A percentile compares a stretch with the other conserved stretches of the same genome.
phyloP scores from a whole-genome alignment of 1,140 invertebrate genomes.

The Meloidogyne floridensis region DNA sequence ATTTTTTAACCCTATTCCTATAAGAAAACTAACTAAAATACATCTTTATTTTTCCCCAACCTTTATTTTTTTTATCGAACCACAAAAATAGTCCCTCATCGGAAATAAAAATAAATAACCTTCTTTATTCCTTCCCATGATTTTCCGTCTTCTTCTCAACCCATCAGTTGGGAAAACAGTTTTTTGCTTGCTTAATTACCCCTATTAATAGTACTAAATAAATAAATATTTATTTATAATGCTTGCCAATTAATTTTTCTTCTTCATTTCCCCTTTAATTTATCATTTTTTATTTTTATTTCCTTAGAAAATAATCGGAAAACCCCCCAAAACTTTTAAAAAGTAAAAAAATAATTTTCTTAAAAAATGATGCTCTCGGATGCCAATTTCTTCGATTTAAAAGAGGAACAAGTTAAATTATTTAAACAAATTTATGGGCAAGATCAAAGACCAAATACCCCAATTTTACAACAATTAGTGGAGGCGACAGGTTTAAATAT shows the following conservation, averaged over 20 bases:
- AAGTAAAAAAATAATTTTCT: neutral
- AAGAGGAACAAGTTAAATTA: neutral
- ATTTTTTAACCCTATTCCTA: neutral
- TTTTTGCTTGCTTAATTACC: neutral
- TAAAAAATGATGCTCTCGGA: neutral
- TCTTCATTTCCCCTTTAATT: neutral
- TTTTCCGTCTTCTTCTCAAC: neutral
- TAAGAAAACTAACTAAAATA: neutral
- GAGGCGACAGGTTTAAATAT: neutral
- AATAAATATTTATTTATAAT: neutral
- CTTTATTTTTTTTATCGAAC: neutral
- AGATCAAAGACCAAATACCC: neutral
- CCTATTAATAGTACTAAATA: neutral
- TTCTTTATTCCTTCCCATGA: neutral
- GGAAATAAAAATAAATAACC: neutral
- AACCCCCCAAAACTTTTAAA: too few species aligned
- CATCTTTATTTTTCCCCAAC: neutral
- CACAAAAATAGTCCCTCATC: neutral
- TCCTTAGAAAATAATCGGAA: neutral
- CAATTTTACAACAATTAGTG: slow-evolving; percentile 1
- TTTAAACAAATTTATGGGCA: slow-evolving; percentile 1
- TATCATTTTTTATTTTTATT: neutral
- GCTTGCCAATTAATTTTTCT: neutral
- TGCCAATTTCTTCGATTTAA: slow-evolving; percentile 7
- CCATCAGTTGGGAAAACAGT: slow-evolving; percentile 2